phyloP scores from a whole-genome alignment of 2,888 invertebrate genomes.

The Ennomos erosarius region DNA sequence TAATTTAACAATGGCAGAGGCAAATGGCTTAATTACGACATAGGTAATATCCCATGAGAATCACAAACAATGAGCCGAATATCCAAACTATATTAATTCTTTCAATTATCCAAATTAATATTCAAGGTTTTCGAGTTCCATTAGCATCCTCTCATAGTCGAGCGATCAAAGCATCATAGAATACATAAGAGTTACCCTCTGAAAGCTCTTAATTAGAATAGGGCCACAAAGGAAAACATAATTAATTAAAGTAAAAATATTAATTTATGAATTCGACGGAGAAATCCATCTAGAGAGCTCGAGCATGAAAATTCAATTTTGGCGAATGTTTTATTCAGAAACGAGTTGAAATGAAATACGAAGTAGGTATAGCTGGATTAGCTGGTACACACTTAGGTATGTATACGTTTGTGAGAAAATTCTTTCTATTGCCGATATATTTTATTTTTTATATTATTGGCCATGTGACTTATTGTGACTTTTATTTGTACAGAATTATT shows the following conservation, averaged over 20 bases:
- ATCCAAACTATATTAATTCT: neutral
- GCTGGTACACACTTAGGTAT: no score
- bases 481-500: no score
- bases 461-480: no score
- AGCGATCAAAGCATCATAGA: conserved; percentile 4
- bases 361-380: conserved; percentile 4
- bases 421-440: no score
- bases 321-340: conserved; percentile 1
- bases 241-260: conserved; percentile 21
- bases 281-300: neutral
- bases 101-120: conserved; percentile 11
- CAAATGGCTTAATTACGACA: no score
- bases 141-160: conserved; percentile 4
- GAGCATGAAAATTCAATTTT: conserved; percentile 7
- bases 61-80: no score
- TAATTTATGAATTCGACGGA: conserved; percentile 15
- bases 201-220: conserved; percentile 19
- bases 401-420: no score
- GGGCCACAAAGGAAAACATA: conserved; percentile 21
- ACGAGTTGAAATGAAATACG: neutral
- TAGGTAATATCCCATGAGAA: no score
- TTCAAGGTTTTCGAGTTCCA: conserved; percentile 6
- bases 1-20: no score
- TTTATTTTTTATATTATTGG: no score
- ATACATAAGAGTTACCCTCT: neutral